phyloP scores from a whole-genome alignment of 2,797 vertebrate genomes.

The Sebastes jordani region DNA sequence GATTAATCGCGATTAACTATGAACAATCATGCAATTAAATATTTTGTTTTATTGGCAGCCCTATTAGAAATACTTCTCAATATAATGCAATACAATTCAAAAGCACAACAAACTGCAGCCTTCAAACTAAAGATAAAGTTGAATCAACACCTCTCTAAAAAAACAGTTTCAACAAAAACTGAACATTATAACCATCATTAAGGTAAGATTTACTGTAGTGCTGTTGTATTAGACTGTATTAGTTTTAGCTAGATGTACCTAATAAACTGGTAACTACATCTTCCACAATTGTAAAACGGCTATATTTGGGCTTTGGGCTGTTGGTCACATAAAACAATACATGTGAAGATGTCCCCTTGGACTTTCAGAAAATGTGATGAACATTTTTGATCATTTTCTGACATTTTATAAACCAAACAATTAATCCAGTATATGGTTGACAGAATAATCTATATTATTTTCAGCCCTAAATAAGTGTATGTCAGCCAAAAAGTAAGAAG shows the following conservation, averaged over 20 bases:
- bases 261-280: not conserved
- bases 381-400: not conserved
- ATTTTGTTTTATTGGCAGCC: too few relatives aligned
- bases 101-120: not conserved
- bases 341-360: not conserved
- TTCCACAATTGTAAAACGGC: not conserved
- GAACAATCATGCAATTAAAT: too few relatives aligned
- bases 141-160: accelerated
- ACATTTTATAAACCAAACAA: not conserved
- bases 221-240: too few relatives aligned
- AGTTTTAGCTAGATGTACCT: not conserved
- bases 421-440: not conserved
- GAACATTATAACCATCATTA: too few relatives aligned
- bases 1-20: too few relatives aligned
- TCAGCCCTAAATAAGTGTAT: not conserved
- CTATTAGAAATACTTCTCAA: not conserved
- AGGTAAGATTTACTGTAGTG: not conserved
- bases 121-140: not conserved
- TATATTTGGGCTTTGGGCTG: not conserved
- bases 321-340: not conserved
- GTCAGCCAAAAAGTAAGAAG: not conserved
- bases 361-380: not conserved
- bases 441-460: not conserved
- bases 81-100: not conserved
- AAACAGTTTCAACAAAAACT: not conserved